phyloP scores from a whole-genome alignment of 2,888 invertebrate species.

The Cosmorhoe ocellata region DNA sequence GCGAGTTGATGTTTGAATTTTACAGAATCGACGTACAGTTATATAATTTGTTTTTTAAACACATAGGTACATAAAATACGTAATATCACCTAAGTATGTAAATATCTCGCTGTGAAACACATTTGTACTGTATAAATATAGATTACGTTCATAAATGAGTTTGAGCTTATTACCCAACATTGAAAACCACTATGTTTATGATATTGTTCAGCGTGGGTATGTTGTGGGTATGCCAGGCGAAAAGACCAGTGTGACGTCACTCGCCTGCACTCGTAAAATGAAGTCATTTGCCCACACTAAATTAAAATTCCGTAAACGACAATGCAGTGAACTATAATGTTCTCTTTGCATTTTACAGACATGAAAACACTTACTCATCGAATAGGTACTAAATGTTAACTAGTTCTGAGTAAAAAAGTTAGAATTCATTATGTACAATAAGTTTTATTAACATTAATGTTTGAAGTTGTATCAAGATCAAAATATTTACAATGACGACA shows the following conservation, averaged over 20 bases:
- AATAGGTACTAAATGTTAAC: too few relatives aligned
- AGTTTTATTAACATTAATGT: too few relatives aligned
- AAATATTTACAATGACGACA: too few relatives aligned
- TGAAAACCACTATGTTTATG: slow-evolving; percentile 28
- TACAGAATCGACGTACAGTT: too few relatives aligned
- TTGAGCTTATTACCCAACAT: slow-evolving; percentile 25
- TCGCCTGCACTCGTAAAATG: slow-evolving; percentile 18
- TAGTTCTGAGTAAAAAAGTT: too few relatives aligned
- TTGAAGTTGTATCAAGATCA: too few relatives aligned
- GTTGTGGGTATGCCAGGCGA: slow-evolving; percentile 18
- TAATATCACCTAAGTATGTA: too few relatives aligned
- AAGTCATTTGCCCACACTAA: slow-evolving; percentile 23
- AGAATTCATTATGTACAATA: too few relatives aligned
- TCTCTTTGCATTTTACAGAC: slow-evolving; percentile 9
- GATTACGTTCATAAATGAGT: not conserved
- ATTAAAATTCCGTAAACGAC: slow-evolving; percentile 25
- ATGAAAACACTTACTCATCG: not conserved
- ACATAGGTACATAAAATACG: too few relatives aligned
- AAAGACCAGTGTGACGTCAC: slow-evolving; percentile 24
- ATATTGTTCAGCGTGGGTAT: slow-evolving; percentile 25
- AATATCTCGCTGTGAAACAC: too few relatives aligned
- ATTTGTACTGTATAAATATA: not conserved
- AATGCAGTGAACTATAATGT: not conserved
- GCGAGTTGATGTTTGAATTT: too few relatives aligned
- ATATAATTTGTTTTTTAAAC: too few relatives aligned